phyloP scores from a whole-genome alignment of 2,797 vertebrate genomes.

The Chrysocyon brachyurus region DNA sequence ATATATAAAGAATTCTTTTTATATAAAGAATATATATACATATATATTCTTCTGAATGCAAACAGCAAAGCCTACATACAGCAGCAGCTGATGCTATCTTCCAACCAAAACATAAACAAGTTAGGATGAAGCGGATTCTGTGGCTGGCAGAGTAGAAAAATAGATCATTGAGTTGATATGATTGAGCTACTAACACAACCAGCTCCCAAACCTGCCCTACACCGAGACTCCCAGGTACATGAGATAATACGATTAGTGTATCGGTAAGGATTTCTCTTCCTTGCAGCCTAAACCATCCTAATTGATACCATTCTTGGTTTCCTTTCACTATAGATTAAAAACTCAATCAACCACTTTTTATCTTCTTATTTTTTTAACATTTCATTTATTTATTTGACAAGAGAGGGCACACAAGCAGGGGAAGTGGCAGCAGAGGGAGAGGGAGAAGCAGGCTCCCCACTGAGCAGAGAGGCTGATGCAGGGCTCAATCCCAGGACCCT shows the following conservation, averaged over 20 bases:
- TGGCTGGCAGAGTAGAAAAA: neutral
- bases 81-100: neutral
- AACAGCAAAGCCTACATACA: neutral
- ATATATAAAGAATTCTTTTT: too few species aligned
- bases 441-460: too few species aligned
- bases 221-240: neutral
- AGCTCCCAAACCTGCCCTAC: neutral
- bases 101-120: neutral
- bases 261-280: neutral
- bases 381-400: too few species aligned
- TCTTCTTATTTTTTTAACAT: neutral
- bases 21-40: too few species aligned
- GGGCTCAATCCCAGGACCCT: too few species aligned
- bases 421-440: too few species aligned
- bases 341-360: neutral
- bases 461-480: too few species aligned
- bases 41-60: neutral
- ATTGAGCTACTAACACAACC: neutral
- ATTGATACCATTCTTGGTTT: neutral
- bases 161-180: neutral
- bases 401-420: too few species aligned
- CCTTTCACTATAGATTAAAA: slow-evolving; percentile 4
- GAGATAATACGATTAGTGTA: neutral
- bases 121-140: neutral
- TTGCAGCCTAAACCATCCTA: neutral